Conservation (phyloP, 2,113 vertebrate genomes). For the Micromys minutus region DNA sequence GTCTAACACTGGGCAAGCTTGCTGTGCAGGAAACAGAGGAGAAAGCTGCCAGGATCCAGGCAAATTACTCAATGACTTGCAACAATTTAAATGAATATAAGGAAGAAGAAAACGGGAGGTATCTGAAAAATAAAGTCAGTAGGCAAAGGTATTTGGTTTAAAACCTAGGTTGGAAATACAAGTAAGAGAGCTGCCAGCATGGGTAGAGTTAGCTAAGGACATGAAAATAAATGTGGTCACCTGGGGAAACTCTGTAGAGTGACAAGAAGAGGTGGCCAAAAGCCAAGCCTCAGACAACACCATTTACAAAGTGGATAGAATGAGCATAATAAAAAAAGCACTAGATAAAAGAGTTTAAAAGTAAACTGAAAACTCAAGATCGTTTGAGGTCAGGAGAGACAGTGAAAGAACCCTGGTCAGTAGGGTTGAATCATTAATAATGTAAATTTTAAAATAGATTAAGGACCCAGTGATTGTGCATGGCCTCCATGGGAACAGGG, state of each 20-base stretch:
- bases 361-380: constrained; percentile 19
- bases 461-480: neutral
- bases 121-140: neutral
- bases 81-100: neutral
- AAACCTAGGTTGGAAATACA: constrained; percentile 29
- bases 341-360: neutral
- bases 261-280: constrained; percentile 25
- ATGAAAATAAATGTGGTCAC: neutral
- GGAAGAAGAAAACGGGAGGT: neutral
- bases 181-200: neutral
- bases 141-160: neutral
- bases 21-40: neutral
- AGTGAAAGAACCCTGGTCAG: neutral
- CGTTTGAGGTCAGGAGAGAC: neutral
- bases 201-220: neutral
- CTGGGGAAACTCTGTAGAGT: constrained; percentile 6
- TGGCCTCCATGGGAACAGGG: neutral
- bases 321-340: constrained; percentile 3
- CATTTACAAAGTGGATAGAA: neutral
- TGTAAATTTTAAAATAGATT: neutral
- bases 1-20: neutral
- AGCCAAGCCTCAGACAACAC: constrained; percentile 19
- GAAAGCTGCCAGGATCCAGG: neutral
- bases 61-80: neutral
- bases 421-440: neutral